Evolutionary conservation across 2,113 vertebrate genomes (phyloP), one percentile per base, ranked within the genome.

Genomic region (Eolophus roseicapilla): DNA sequence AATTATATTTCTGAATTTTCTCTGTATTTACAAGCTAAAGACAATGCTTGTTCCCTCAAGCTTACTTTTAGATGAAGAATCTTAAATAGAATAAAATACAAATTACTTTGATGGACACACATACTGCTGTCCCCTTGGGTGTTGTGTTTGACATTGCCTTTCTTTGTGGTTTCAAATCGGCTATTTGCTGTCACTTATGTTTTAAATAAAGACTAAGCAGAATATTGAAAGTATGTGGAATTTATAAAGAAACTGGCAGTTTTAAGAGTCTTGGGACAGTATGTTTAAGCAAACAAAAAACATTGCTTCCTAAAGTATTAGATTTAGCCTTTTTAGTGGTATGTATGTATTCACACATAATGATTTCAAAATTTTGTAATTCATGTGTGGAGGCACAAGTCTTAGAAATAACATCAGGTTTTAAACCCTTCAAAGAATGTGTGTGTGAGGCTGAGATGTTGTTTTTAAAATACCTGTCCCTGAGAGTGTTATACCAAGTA

Each of bases 141-240:
- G 41, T 85, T 96, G 90, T 88, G 70, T 49, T 97, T 96, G 86
- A 93, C 83, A 23, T 86, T 92, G 82, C 80, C 59, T 91, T 96
- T 96, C 92, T 83, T 71, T 59, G 39, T 92, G 59, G 57, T 92
- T 96, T 95, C 77, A 90, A 55, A 55, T 49, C 76, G 74, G 46
- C 77, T 96, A 79, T 94, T 95, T 96, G 75, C 90, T 96, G 93
- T 97, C 82, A 96, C 47, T 88, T 96, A 84, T 88, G 57, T 71
- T 86, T 91, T 73, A 84, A 93, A 79, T 80, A 90, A 93, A 65
- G 63, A 73, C 46, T 90, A 65, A 81, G 27, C 37, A 62, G 44
- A 70, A 46, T 89, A 63, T 89, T 80, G 1, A 49, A 49, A 85
- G 10, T 53, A 60, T 49, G 33, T 75, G 28, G 25, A 86, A 82